Evolutionary conservation across 2,797 vertebrate genomes (phyloP), one percentile per base, ranked within the genome.

Genomic region (Brotula barbata): DNA sequence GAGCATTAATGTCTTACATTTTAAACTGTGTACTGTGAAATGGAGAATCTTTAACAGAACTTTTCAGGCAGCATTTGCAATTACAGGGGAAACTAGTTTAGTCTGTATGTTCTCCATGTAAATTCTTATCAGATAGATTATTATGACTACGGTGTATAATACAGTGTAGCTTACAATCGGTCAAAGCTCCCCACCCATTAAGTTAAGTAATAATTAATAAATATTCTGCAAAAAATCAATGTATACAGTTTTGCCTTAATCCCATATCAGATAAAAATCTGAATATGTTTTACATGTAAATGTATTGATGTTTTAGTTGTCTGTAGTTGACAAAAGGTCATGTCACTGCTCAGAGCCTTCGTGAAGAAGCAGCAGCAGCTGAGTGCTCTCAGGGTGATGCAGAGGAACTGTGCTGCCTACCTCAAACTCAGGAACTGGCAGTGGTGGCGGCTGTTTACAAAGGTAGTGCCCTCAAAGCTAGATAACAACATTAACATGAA

Each of bases 341-440:
- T 46, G n/a, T 64, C 19, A 7, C 20, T 15, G 58, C 39, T 61
- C 80, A 96, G 95, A 77, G 93, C 94, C 6, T 96, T 93, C 73
- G 57, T 87, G 70, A 94, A 93, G 81, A 93, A 94, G 74, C 94
- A 95, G 86, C 94, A 96, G 87, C 95, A 96, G 88, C 89, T 95
- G 80, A 94, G 94, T 0, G 95, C 95, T 1, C 74, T 95, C 42
- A 87, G 93, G 39, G 94, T 96, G 60, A 95, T 96, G 92, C 95
- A 96, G 86, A 89, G 95, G 59, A 96, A 96, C 88, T 96, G 95
- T 8, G 92, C 93, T 0, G 95, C 95, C 43, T 96, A 96, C 85
- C 94, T 96, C 68, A 96, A 95, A 74, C 91, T 96, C 61, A 88
- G 94, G 45, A 93, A 96, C 89, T 96, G 95, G 95, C 94, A 95